Evolutionary conservation across 2,888 invertebrate genomes (phyloP).

Genomic region (Scaptomyza flava): DNA sequence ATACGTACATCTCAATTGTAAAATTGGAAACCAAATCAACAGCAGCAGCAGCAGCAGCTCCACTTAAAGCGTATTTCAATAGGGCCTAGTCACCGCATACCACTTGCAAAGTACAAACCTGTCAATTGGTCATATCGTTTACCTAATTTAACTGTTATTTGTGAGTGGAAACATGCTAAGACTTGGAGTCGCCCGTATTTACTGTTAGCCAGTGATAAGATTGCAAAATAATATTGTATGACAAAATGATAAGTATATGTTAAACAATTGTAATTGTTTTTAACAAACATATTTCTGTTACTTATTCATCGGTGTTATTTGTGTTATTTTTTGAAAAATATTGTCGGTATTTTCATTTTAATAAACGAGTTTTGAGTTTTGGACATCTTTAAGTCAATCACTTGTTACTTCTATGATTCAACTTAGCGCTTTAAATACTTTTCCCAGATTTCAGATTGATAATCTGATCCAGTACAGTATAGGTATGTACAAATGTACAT

Average conservation of each 20-base stretch:
- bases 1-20: conserved; percentile 14
- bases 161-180: conserved; percentile 27
- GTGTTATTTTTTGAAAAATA: too few species aligned
- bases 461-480: neutral
- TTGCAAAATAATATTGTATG: conserved; percentile 24
- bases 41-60: conserved; percentile 7
- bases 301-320: neutral
- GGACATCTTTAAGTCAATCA: neutral
- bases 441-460: neutral
- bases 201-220: conserved; percentile 50
- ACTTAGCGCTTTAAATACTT: neutral
- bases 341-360: too few species aligned
- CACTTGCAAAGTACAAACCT: conserved; percentile 11
- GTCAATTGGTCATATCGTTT: conserved; percentile 41
- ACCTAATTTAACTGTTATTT: conserved; percentile 27
- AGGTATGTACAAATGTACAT: too few species aligned
- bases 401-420: too few species aligned
- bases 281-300: neutral
- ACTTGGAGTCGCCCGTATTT: conserved; percentile 26
- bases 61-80: conserved; percentile 9
- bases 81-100: conserved; percentile 22
- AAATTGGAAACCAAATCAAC: conserved; percentile 10
- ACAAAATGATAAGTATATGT: neutral
- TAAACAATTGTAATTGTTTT: neutral
- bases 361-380: too few species aligned